These are phyloP conservation scores for Cosmorhoe ocellata DNA, from an alignment of 2,888 invertebrate genomes.

Conservation along the genomic window DNA sequence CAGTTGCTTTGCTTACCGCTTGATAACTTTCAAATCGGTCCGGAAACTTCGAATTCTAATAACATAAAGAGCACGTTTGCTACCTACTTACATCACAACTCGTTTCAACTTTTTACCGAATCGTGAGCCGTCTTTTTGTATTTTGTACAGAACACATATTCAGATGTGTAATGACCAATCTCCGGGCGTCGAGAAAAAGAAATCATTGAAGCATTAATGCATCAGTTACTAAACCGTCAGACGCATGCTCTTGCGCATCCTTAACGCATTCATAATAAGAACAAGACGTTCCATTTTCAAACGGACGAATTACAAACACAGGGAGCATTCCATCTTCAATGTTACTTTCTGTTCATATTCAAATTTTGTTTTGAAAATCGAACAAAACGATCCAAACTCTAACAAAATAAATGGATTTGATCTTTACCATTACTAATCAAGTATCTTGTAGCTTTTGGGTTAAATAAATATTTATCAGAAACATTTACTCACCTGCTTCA, in stretches of 20 bases:
- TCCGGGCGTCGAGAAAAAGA: constrained; percentile 73
- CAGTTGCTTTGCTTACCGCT: constrained; percentile 39
- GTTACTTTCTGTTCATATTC: constrained; percentile 67
- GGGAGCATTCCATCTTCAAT: constrained; percentile 64
- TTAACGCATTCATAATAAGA: constrained; percentile 78
- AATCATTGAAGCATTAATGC: constrained; percentile 77
- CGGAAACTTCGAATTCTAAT: constrained; percentile 76
- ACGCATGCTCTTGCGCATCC: constrained; percentile 78
- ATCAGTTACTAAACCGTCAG: constrained; percentile 81
- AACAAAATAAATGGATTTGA: constrained; percentile 15
- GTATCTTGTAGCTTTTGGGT: neutral
- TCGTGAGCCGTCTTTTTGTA: constrained; percentile 73
- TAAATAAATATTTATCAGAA: too few relatives aligned
- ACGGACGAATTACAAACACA: constrained; percentile 71
- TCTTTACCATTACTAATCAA: constrained; percentile 12
- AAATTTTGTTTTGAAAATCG: constrained; percentile 66
- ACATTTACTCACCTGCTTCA: too few relatives aligned
- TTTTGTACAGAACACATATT: constrained; percentile 77
- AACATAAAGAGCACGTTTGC: constrained; percentile 77
- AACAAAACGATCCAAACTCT: constrained; percentile 14
- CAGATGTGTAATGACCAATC: constrained; percentile 81
- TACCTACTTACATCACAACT: constrained; percentile 71
- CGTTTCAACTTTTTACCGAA: constrained; percentile 72
- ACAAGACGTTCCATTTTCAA: constrained; percentile 74
- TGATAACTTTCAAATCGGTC: constrained; percentile 68